These are phyloP conservation scores for Sminthurinus signatus DNA, from an alignment of 1,140 invertebrate genomes.

Conservation along the genomic window DNA sequence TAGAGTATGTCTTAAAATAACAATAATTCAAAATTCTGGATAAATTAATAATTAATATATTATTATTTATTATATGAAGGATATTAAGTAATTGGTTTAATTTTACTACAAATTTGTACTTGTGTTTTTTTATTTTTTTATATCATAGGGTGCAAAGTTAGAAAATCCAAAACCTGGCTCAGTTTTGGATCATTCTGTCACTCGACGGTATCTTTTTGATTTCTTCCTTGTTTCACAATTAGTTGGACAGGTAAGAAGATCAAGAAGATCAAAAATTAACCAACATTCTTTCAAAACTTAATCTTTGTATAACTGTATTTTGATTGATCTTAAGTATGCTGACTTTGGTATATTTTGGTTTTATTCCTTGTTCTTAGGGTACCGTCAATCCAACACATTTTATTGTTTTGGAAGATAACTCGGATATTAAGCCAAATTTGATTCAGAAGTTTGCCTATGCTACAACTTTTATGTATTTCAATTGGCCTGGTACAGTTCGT, in stretches of 20 bases:
- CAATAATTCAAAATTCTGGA: too few relatives aligned
- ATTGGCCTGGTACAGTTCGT: conserved; percentile 85
- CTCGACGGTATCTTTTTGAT: conserved; percentile 69
- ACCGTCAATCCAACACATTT: conserved; percentile 71
- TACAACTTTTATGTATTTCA: conserved; percentile 88
- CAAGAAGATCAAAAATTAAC: not conserved
- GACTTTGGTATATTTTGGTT: not conserved
- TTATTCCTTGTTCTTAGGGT: conserved; percentile 28
- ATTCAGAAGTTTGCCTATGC: conserved; percentile 82
- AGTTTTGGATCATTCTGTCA: conserved; percentile 72
- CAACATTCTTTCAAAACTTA: not conserved
- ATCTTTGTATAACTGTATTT: too few relatives aligned
- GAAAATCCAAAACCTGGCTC: conserved; percentile 78
- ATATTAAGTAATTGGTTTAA: too few relatives aligned
- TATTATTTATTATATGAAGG: too few relatives aligned
- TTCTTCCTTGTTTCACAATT: conserved; percentile 84
- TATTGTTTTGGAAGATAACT: conserved; percentile 68
- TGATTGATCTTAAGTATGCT: too few relatives aligned
- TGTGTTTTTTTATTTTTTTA: too few relatives aligned
- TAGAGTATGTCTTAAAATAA: too few relatives aligned
- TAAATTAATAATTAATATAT: too few relatives aligned
- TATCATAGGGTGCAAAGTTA: too few relatives aligned
- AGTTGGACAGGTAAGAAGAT: conserved; percentile 52
- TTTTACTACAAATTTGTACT: conserved; percentile 43
- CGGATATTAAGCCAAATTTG: conserved; percentile 66